phyloP scores from a whole-genome alignment of 2,888 invertebrate genomes.

The Cylindroiulus punctatus region DNA sequence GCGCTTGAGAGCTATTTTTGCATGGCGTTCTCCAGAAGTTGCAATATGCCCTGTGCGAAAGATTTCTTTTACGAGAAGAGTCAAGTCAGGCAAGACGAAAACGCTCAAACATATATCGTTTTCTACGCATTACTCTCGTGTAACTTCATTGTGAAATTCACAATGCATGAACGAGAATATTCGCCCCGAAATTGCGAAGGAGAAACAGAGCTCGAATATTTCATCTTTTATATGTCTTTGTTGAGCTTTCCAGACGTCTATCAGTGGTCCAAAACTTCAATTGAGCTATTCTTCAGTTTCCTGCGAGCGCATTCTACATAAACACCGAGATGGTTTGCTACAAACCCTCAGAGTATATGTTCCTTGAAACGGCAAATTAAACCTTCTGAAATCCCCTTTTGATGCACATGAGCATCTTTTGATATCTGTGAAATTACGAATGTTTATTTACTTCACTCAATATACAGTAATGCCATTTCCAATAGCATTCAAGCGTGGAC shows the following conservation, averaged over 20 bases:
- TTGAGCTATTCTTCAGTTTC: constrained; percentile 12
- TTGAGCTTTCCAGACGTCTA: constrained; percentile 29
- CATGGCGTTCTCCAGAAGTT: constrained; percentile 20
- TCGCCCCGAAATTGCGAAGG: background rate
- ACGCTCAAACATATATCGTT: constrained; percentile 37
- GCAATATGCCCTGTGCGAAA: background rate
- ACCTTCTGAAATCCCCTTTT: background rate
- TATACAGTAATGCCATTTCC: background rate
- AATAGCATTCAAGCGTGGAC: background rate
- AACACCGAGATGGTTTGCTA: background rate
- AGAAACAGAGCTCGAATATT: constrained; percentile 41
- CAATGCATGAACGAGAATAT: constrained; percentile 35
- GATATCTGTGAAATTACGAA: background rate
- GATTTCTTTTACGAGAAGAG: constrained; percentile 41
- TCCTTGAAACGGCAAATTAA: constrained; percentile 35
- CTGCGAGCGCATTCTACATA: constrained; percentile 22
- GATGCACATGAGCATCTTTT: background rate
- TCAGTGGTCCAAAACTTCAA: constrained; percentile 25
- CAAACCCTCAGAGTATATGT: background rate
- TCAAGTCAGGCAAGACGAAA: constrained; percentile 43
- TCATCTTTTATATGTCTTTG: constrained; percentile 23
- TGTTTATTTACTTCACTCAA: constrained; percentile 36
- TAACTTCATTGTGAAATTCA: constrained; percentile 44
- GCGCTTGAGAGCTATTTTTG: background rate
- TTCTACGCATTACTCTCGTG: constrained; percentile 27